These are phyloP conservation scores for Drosophila kohkoa DNA, from an alignment of 1,140 invertebrate species.

Conservation along the genomic window DNA sequence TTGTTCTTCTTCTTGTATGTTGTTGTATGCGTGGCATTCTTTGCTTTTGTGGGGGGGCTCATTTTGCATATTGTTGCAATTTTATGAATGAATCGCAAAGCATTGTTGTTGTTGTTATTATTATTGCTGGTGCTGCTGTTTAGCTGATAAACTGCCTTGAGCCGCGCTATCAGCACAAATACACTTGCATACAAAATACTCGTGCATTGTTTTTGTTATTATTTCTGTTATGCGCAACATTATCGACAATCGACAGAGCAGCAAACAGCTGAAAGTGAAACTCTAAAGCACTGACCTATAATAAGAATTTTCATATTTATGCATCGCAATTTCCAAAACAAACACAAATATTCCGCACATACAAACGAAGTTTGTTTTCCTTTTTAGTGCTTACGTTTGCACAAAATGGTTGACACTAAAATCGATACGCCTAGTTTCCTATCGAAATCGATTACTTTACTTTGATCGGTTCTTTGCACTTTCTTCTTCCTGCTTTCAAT, in stretches of 20 bases:
- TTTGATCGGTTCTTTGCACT: not conserved
- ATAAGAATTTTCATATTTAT: slow-evolving; percentile 75
- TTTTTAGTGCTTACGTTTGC: not conserved
- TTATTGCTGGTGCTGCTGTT: slow-evolving; percentile 30
- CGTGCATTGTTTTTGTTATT: slow-evolving; percentile 35
- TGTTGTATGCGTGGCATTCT: slow-evolving; percentile 32
- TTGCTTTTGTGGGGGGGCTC: slow-evolving; percentile 18
- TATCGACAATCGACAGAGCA: slow-evolving; percentile 55
- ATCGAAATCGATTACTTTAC: too few species aligned
- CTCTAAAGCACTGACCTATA: slow-evolving; percentile 66
- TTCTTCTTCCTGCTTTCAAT: not conserved
- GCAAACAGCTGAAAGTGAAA: slow-evolving; percentile 68
- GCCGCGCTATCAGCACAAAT: slow-evolving; percentile 50
- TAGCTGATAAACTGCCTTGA: slow-evolving; percentile 77
- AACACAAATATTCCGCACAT: too few species aligned
- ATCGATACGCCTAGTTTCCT: too few species aligned
- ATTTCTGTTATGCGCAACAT: slow-evolving; percentile 32
- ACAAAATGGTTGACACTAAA: not conserved
- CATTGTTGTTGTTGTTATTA: slow-evolving; percentile 30
- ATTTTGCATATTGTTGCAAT: slow-evolving; percentile 52
- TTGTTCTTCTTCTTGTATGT: not conserved
- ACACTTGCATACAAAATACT: slow-evolving; percentile 1
- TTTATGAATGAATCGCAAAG: slow-evolving; percentile 74
- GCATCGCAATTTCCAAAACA: slow-evolving; percentile 29
- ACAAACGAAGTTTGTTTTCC: not conserved